Evolutionary conservation across 2,888 invertebrate species (phyloP).

Genomic region (Synergus itoensis): DNA sequence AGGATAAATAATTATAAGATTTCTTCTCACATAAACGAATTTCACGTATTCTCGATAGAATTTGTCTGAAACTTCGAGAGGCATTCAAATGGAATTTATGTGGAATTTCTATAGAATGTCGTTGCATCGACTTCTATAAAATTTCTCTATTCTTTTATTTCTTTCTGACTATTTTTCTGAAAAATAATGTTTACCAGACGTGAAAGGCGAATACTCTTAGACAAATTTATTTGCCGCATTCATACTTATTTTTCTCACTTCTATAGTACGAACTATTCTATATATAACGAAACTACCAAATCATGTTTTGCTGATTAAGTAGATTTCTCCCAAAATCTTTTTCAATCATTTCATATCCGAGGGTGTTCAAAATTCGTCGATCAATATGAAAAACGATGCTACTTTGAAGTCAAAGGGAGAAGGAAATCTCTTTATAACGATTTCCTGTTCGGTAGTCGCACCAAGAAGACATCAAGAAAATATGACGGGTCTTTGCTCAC

Average conservation of each 20-base stretch:
- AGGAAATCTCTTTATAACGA: conserved; percentile 23
- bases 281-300: background rate
- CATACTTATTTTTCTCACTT: no score
- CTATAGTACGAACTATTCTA: no score
- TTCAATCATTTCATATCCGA: background rate
- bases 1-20: background rate
- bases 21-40: background rate
- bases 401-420: conserved; percentile 44
- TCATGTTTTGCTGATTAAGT: background rate
- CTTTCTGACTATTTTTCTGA: no score
- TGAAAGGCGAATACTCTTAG: background rate
- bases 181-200: no score
- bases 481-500: conserved; percentile 13
- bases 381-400: conserved; percentile 43
- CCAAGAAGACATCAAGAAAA: conserved; percentile 15
- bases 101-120: background rate
- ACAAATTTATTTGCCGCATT: no score
- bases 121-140: background rate
- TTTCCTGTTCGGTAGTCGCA: conserved; percentile 8
- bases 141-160: background rate
- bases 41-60: background rate
- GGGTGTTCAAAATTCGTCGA: background rate
- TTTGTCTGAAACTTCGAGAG: background rate
- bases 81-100: background rate
- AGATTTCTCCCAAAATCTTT: background rate